Conservation (phyloP, 2,888 invertebrate species). For the Maniola hyperantus region DNA sequence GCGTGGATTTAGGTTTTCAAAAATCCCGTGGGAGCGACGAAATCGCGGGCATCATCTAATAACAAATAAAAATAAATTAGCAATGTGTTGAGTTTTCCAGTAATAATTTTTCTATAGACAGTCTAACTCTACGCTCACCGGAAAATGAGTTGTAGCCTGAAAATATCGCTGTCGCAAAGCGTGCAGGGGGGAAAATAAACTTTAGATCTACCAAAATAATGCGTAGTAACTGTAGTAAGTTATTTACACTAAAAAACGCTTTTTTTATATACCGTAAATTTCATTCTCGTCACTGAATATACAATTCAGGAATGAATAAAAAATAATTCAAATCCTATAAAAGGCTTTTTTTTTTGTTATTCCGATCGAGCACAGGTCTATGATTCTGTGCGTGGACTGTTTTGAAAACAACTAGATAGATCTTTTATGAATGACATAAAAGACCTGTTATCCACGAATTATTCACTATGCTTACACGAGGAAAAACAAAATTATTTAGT, state of each 20-base stretch:
- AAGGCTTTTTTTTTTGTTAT: conserved; percentile 17
- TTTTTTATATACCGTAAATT: conserved; percentile 12
- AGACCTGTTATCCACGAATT: conserved; percentile 27
- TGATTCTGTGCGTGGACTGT: conserved; percentile 16
- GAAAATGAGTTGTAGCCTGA: neutral
- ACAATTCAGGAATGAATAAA: conserved; percentile 24
- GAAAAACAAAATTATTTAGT: conserved; percentile 16
- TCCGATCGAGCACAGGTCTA: conserved; percentile 20
- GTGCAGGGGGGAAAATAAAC: no score
- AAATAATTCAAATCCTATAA: conserved; percentile 18
- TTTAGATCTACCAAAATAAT: no score
- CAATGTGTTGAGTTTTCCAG: no score
- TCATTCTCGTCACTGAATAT: conserved; percentile 18
- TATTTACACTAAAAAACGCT: neutral
- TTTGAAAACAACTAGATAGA: conserved; percentile 24
- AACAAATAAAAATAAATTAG: no score
- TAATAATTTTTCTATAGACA: no score
- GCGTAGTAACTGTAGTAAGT: neutral
- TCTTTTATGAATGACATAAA: conserved; percentile 33
- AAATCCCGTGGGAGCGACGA: no score
- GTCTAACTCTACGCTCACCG: no score
- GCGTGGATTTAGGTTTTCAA: no score
- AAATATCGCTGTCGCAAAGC: neutral
- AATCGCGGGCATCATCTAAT: no score
- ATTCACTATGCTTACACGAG: conserved; percentile 8